Evolutionary conservation across 2,888 invertebrate genomes (phyloP), one percentile per base, ranked within the genome.

Genomic region (Drosophila cracens): DNA sequence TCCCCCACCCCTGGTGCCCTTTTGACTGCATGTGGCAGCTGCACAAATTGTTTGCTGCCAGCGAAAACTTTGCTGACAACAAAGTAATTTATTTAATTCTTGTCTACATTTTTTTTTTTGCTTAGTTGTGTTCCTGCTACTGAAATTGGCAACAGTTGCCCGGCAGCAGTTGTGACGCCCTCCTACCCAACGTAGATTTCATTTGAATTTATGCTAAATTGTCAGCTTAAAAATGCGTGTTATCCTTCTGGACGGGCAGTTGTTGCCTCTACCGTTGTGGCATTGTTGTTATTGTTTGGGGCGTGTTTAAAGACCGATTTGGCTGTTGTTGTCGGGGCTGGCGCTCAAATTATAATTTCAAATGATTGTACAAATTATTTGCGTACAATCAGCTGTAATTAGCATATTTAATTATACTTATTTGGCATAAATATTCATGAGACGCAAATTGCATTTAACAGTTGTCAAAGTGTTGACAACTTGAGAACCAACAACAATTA

Each of bases 181-280:
- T 38, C 53, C 29, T n/a, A 5, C 11, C 27, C 38, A 6, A n/a
- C 40, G 75, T 74, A 65, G 68, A 81, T 86, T 80, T 71, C 70
- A 82, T 81, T 88, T 86, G 88, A 88, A 88, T 88, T 87, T 88
- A 87, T 87, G 86, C 86, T 79, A 87, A 87, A 86, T 86, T 82
- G 77, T 80, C 69, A 79, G 87, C 76, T 85, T 82, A 74, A 72
- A 83, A 84, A 80, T 86, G 88, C 83, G 83, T 88, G 83, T 87
- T 85, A 88, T 88, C 82, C 83, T 80, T 83, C 68, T 78, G 71
- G 76, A 78, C 72, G 73, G 74, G 43, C 64, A 43, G 65, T 68
- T 76, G 70, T 60, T 59, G 51, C 48, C n/a, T 18, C 36, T 52
- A 57, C 33, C 58, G 64, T 59, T 52, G 46, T 38, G 67, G 40